Base-by-base conservation (phyloP, 2,888 invertebrate genomes). In the Trachelus troglodyta region DNA sequence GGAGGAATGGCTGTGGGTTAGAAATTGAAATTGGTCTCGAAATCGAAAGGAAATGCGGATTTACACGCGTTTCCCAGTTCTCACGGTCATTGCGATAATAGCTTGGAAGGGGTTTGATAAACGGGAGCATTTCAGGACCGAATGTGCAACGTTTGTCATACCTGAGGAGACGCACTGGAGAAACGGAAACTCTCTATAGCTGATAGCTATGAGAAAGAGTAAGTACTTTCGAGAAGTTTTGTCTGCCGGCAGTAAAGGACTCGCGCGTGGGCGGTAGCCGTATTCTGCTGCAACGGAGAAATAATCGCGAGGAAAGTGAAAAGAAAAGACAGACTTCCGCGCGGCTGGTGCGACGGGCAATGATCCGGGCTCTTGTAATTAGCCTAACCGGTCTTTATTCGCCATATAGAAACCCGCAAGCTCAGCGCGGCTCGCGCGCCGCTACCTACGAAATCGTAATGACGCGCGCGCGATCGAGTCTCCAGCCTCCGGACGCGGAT, bases 301-400 rank as follows among this genome's bases (percentile, higher is more conserved):
- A 74, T 69, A 77, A 74, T 77, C 31, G n/a, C 34, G 34, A 37
- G n/a, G 35, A n/a, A 68, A 31, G 35, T 68, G 34, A 31, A 35
- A 34, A 56, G 56, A 56, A 56, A 56, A 56, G 2, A 15, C 23
- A 56, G 56, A 56, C 56, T 56, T 56, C 56, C 23, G 56, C 23
- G 23, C 23, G 56, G 34, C 71, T 56, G 73, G 73, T 80, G 73
- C 79, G 77, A 76, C 76, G 80, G 82, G 82, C 82, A 85, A 85
- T 82, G 80, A 84, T 81, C 79, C 85, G 83, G 82, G 83, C 81
- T 81, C 74, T 80, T 73, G 79, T 80, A 85, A 85, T 85, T 85
- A 85, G 83, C 80, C 74, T 69, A 69, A 23, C 23, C 56, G 56
- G 56, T 56, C 56, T 56, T 56, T 56, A 56, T 56, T 56, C 23